These are phyloP conservation scores for Mus pahari DNA, from an alignment of 2,113 vertebrate genomes.

Conservation along the genomic window DNA sequence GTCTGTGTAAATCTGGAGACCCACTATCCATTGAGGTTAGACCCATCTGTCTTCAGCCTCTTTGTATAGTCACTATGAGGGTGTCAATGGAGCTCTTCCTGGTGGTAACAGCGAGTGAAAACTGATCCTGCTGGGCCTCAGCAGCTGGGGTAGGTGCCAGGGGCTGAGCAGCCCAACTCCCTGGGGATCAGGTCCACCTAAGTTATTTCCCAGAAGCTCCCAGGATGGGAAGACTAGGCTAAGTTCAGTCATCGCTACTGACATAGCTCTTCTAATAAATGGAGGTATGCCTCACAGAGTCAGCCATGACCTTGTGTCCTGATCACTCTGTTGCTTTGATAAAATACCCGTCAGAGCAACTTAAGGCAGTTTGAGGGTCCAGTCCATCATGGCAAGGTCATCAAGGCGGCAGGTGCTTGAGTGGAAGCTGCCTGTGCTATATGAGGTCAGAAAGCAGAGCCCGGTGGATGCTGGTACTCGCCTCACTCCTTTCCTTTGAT, in stretches of 20 bases:
- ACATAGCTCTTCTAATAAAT: not conserved
- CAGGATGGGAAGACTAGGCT: not conserved
- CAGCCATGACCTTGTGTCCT: not conserved
- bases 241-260: not conserved
- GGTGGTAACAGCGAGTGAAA: not conserved
- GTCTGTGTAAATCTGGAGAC: not conserved
- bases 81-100: not conserved
- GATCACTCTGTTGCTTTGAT: not conserved
- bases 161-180: not conserved
- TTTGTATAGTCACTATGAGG: not conserved
- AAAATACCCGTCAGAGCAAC: not conserved
- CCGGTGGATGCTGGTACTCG: too few species aligned
- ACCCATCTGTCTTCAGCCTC: not conserved
- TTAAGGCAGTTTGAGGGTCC: not conserved
- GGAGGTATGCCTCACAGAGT: not conserved
- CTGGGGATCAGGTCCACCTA: not conserved
- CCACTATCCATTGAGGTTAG: fast-evolving
- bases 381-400: too few species aligned
- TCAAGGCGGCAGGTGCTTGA: not conserved
- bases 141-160: not conserved
- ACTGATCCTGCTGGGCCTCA: not conserved
- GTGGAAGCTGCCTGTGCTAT: too few species aligned
- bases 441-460: not conserved
- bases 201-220: constrained; percentile 11
- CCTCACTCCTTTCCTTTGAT: too few species aligned